Percentiles rank a stretch among this genome's conserved stretches.
These are phyloP conservation scores for Sarcophilus harrisii DNA, from an alignment of 2,797 vertebrate genomes.

Conservation along the genomic window DNA sequence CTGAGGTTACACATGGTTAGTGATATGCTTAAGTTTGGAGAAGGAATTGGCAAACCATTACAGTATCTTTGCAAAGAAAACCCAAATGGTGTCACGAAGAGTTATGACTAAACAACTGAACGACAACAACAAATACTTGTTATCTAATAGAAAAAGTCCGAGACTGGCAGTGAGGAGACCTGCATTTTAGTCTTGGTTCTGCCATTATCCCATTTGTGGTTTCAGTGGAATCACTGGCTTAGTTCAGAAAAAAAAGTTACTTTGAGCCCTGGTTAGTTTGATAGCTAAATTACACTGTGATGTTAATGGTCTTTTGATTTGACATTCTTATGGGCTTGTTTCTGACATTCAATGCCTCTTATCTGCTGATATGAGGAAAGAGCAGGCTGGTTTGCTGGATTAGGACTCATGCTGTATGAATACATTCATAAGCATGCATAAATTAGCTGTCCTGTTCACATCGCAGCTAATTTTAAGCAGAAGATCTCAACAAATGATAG, in stretches of 20 bases:
- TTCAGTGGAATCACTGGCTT: background rate
- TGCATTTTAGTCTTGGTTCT: background rate
- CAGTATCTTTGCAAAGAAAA: background rate
- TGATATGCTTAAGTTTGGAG: background rate
- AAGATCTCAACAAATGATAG: conserved; percentile 22
- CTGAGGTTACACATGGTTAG: background rate
- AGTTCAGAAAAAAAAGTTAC: background rate
- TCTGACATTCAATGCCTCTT: background rate
- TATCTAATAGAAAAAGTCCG: background rate
- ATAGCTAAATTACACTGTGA: background rate
- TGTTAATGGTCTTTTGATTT: background rate
- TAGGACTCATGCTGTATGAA: conserved; percentile 3
- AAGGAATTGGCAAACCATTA: background rate
- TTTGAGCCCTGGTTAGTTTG: no score
- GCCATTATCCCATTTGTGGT: background rate
- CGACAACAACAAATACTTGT: background rate
- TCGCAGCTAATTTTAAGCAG: conserved; percentile 46
- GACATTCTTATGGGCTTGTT: background rate
- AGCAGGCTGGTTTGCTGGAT: background rate
- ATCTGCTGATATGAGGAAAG: background rate
- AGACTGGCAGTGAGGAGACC: background rate
- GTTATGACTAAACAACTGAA: background rate
- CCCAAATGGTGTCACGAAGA: background rate
- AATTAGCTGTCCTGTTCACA: conserved; percentile 6
- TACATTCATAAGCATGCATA: background rate